Percentiles rank a stretch among this genome's conserved stretches.
Conservation (phyloP, 1,140 invertebrate species). For the Papilio polyxenes region DNA sequence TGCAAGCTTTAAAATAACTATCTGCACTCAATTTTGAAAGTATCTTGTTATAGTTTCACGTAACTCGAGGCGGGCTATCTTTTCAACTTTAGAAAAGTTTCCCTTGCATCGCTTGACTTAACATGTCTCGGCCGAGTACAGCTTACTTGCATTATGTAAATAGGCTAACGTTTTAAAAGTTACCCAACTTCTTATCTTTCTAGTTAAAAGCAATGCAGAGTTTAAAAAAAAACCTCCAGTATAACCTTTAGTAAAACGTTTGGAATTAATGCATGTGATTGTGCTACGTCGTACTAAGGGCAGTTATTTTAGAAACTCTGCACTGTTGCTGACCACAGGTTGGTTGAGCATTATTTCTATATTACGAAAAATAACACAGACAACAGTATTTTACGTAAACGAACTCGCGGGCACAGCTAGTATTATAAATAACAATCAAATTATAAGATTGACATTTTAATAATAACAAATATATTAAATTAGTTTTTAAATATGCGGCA, state of each 20-base stretch:
- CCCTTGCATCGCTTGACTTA: constrained; percentile 20
- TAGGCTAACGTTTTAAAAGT: constrained; percentile 26
- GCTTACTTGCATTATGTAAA: constrained; percentile 27
- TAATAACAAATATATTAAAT: too few relatives aligned
- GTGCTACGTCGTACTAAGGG: too few relatives aligned
- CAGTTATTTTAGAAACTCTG: too few relatives aligned
- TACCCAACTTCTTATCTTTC: constrained; percentile 12
- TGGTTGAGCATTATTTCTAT: too few relatives aligned
- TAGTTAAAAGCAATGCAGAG: constrained; percentile 1
- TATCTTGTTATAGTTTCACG: constrained; percentile 20
- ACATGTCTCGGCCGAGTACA: constrained; percentile 17
- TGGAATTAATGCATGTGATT: neutral
- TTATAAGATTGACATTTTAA: too few relatives aligned
- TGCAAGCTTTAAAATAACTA: neutral
- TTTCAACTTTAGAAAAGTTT: constrained; percentile 22
- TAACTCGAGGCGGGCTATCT: constrained; percentile 19
- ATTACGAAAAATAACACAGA: too few relatives aligned
- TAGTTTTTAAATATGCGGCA: too few relatives aligned
- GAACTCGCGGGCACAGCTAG: too few relatives aligned
- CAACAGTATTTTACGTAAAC: too few relatives aligned
- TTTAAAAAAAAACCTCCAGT: neutral
- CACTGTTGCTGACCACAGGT: too few relatives aligned
- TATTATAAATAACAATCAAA: too few relatives aligned
- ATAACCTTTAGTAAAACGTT: neutral
- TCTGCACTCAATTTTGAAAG: constrained; percentile 21